Evolutionary conservation across 1,140 invertebrate species (phyloP).

Genomic region (Agrypnia vestita): DNA sequence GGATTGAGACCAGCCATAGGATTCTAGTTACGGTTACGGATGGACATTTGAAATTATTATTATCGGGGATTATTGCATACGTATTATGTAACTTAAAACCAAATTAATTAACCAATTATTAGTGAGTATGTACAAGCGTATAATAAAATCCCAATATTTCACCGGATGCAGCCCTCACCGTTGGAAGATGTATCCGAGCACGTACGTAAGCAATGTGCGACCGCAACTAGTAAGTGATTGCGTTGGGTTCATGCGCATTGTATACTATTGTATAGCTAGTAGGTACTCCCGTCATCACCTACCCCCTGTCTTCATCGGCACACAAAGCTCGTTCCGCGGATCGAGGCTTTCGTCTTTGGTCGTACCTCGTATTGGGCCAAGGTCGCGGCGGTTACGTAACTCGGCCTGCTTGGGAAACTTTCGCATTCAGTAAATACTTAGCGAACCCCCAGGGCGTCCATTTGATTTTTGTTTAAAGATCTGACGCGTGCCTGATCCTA

Average conservation of each 20-base stretch:
- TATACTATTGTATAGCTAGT: too few species aligned
- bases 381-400: slow-evolving; percentile 36
- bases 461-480: not conserved
- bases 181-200: not conserved
- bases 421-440: slow-evolving; percentile 36
- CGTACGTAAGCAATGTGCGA: too few species aligned
- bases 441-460: slow-evolving; percentile 23
- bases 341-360: slow-evolving; percentile 26
- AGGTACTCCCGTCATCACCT: not conserved
- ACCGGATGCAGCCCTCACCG: not conserved
- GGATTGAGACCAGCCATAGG: too few species aligned
- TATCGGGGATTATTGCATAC: too few species aligned
- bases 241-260: too few species aligned
- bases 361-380: slow-evolving; percentile 41
- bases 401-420: slow-evolving; percentile 37
- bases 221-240: too few species aligned
- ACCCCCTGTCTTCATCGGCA: slow-evolving; percentile 14
- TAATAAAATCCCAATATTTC: not conserved
- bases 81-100: too few species aligned
- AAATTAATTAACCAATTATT: too few species aligned
- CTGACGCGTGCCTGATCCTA: too few species aligned
- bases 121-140: not conserved
- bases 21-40: too few species aligned
- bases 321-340: not conserved
- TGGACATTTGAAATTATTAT: too few species aligned